Percentiles rank a stretch among this genome's conserved stretches.
Conservation (phyloP, 2,888 invertebrate species). For the Stenchaetothrips biformis region DNA sequence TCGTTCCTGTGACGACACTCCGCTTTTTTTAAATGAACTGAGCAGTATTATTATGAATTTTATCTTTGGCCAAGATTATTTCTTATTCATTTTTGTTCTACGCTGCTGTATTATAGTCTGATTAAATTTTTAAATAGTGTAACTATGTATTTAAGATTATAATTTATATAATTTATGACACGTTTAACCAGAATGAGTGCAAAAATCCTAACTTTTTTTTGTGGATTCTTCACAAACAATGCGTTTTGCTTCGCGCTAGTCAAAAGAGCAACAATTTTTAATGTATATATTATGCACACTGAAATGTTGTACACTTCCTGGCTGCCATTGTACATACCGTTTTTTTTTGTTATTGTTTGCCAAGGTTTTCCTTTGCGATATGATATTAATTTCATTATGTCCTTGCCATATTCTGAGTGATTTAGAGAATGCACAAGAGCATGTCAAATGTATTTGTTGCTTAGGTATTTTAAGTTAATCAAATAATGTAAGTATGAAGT, state of each 20-base stretch:
- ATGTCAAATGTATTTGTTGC: background rate
- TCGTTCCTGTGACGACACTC: too few relatives aligned
- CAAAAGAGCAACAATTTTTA: slow-evolving; percentile 21
- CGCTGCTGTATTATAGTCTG: slow-evolving; percentile 20
- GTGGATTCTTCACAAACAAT: background rate
- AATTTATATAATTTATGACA: slow-evolving; percentile 13
- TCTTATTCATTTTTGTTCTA: background rate
- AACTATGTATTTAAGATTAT: slow-evolving; percentile 7
- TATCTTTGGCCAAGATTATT: background rate
- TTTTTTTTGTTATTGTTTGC: slow-evolving; percentile 5
- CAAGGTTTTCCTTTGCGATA: background rate
- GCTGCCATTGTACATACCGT: slow-evolving; percentile 19
- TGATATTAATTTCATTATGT: slow-evolving; percentile 20
- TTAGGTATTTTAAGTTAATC: background rate
- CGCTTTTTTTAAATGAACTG: background rate
- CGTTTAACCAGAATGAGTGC: background rate
- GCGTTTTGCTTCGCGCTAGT: slow-evolving; percentile 15
- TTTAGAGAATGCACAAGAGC: slow-evolving; percentile 23
- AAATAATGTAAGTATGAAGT: slow-evolving; percentile 11
- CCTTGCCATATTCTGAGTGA: slow-evolving; percentile 18
- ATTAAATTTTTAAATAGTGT: slow-evolving; percentile 14
- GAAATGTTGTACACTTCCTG: background rate
- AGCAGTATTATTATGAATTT: background rate
- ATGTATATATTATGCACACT: background rate
- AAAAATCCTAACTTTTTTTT: background rate